These are phyloP conservation scores for Eospalax fontanierii DNA, from an alignment of 2,797 vertebrate genomes.

Conservation along the genomic window DNA sequence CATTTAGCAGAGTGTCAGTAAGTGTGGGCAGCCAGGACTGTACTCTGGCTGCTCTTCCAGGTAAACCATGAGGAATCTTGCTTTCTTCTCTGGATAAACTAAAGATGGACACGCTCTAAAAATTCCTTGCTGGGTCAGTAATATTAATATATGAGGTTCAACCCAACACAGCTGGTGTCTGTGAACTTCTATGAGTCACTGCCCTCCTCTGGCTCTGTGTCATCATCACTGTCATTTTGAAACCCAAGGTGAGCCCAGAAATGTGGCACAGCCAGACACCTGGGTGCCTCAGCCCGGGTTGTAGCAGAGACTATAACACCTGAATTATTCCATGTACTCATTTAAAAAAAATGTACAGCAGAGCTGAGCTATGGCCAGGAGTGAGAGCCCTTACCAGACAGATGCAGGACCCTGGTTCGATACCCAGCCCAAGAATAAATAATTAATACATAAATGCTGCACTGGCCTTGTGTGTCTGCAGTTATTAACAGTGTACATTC, in stretches of 20 bases:
- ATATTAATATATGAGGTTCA: not conserved
- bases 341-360: not conserved
- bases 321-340: too few species aligned
- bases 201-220: not conserved
- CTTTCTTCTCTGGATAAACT: constrained; percentile 37
- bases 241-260: not conserved
- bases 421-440: not conserved
- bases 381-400: not conserved
- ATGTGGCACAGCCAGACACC: too few species aligned
- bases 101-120: constrained; percentile 21
- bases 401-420: not conserved
- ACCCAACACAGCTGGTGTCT: not conserved
- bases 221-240: accelerated
- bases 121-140: not conserved
- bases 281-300: not conserved
- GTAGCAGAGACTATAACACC: not conserved
- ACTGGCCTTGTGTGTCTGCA: not conserved
- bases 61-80: not conserved
- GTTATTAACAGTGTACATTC: not conserved
- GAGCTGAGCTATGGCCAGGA: not conserved
- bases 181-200: not conserved
- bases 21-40: not conserved
- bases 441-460: not conserved
- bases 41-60: not conserved
- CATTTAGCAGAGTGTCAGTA: not conserved